phyloP scores from a whole-genome alignment of 1,140 invertebrate species.

The Leptinotarsa undecemlineata region DNA sequence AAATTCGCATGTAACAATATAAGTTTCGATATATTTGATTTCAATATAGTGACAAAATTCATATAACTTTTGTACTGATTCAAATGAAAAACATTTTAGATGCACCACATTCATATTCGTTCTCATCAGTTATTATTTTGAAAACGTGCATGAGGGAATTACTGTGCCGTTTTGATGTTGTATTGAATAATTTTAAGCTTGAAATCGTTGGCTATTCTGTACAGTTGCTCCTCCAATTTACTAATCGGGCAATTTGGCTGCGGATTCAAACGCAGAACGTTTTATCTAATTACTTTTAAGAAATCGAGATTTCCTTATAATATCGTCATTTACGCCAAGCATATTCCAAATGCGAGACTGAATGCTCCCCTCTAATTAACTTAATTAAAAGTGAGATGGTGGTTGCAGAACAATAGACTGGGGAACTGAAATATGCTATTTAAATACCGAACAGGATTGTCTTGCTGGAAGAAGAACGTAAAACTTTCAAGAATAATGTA shows the following conservation, averaged over 20 bases:
- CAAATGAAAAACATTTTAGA: no score
- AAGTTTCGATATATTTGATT: no score
- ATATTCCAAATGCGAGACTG: constrained; percentile 17
- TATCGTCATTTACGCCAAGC: constrained; percentile 21
- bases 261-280: constrained; percentile 19
- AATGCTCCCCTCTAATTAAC: constrained; percentile 28
- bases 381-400: constrained; percentile 28
- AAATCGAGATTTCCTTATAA: constrained; percentile 26
- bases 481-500: not conserved
- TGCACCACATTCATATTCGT: no score
- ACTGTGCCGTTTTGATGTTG: no score
- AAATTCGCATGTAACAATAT: no score
- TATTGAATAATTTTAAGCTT: no score
- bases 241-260: constrained; percentile 22
- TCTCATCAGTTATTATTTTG: no score
- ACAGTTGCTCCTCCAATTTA: constrained; percentile 17
- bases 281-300: constrained; percentile 27
- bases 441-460: constrained; percentile 17
- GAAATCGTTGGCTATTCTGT: constrained; percentile 9
- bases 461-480: constrained; percentile 2
- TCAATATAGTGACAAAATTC: no score
- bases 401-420: constrained; percentile 25
- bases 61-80: no score
- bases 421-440: constrained; percentile 18
- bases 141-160: no score